Base-by-base conservation (phyloP, 2,113 vertebrate species). In the Brienomyrus brachyistius region DNA sequence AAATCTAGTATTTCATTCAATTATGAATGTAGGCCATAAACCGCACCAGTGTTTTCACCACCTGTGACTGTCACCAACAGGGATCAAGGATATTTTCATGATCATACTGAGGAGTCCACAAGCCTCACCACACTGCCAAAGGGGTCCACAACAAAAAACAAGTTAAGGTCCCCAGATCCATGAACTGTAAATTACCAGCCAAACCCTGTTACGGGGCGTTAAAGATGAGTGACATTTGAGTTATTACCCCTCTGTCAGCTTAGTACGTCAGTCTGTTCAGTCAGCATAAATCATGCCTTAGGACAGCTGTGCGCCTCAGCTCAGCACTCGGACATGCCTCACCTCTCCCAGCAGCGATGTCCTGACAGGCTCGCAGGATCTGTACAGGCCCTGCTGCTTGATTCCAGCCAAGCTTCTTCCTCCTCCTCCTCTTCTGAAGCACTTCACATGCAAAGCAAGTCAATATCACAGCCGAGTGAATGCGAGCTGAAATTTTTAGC, bases 261-360 rank as follows among this genome's bases (percentile, higher is more conserved):
- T 31, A 31, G 10, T 31, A 2, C 2, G 23, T n/a, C 6, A 3
- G 62, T 31, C n/a, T 13, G 50, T 86, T 83, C 35, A 83, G 15
- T 47, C 15, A 47, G 21, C 9, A n/a, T 84, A 84, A 84, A 84
- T 45, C 19, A 17, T 21, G 17, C 40, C 17, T 45, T 48, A 48
- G 19, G 21, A 84, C 19, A 84, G 82, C 43, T 47, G 35, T 48
- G 40, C 11, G 21, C 4, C 43, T 48, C 21, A 45, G 80, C 40
- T 48, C 21, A 83, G 43, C 80, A 80, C 77, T 40, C 19, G 13
- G 5, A 21, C 15, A 50, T 0, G 45, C 2, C 91, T 21, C 40
- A 98, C 98, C 98, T 95, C 94, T 96, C 2, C 97, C 98, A 2
- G 93, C 94, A 13, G 96, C 96, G 92, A 98, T 97, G 89, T 96